Evolutionary conservation across 2,113 vertebrate species (phyloP).

Genomic region (Halcyon senegalensis): DNA sequence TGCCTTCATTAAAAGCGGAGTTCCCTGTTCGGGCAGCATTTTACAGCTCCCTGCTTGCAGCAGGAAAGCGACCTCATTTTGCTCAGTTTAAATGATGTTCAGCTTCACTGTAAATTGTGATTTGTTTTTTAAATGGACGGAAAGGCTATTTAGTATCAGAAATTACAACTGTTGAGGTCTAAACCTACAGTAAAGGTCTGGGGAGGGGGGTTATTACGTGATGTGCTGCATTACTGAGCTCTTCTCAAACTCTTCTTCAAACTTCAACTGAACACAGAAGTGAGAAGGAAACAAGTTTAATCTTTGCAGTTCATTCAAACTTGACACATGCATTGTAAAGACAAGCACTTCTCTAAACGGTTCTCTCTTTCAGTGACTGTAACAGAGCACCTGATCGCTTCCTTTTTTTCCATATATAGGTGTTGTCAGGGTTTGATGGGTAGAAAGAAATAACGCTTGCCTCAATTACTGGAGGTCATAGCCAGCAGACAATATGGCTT

Average conservation of each 20-base stretch:
- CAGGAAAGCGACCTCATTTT: not conserved
- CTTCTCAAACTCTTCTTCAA: not conserved
- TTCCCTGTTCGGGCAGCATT: not conserved
- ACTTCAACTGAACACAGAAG: not conserved
- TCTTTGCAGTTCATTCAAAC: not conserved
- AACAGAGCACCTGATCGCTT: not conserved
- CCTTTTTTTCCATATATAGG: accelerated
- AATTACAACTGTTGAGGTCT: not conserved
- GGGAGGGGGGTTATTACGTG: not conserved
- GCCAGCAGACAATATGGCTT: not conserved
- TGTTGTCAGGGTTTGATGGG: not conserved
- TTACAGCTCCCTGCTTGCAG: not conserved
- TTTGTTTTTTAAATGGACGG: not conserved
- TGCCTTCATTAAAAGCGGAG: not conserved
- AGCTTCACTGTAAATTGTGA: not conserved
- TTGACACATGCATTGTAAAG: accelerated
- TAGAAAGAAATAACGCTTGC: not conserved
- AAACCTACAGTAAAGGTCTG: not conserved
- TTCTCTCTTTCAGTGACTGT: not conserved
- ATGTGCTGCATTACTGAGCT: not conserved
- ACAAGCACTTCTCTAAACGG: not conserved
- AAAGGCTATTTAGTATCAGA: not conserved
- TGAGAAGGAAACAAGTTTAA: not conserved
- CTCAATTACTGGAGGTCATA: not conserved
- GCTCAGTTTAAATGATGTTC: not conserved